These are phyloP conservation scores for Siphamia tubifer DNA, from an alignment of 2,113 vertebrate genomes.

Conservation along the genomic window DNA sequence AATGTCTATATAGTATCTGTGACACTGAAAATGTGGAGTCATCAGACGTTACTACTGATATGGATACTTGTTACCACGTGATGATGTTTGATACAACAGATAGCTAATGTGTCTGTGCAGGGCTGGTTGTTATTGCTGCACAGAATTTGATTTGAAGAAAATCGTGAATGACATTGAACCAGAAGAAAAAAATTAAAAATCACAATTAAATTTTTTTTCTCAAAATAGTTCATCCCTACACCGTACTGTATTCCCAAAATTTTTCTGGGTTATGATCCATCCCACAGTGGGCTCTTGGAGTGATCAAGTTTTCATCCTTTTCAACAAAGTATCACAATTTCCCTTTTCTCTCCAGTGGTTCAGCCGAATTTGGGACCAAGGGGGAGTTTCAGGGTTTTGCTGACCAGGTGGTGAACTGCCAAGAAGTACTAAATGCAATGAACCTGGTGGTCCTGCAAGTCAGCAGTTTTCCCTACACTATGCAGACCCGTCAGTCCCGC, in stretches of 20 bases:
- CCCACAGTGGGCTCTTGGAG: background rate
- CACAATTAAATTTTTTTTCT: too few relatives aligned
- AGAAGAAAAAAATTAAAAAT: too few relatives aligned
- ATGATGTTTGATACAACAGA: too few relatives aligned
- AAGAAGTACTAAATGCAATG: conserved; percentile 92
- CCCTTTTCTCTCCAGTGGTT: conserved; percentile 58
- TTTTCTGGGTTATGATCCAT: too few relatives aligned
- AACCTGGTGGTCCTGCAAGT: conserved; percentile 98
- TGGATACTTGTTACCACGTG: too few relatives aligned
- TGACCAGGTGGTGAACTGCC: conserved; percentile 95
- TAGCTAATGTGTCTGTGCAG: background rate
- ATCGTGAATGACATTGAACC: too few relatives aligned
- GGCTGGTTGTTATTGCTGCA: background rate
- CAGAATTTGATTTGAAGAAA: too few relatives aligned
- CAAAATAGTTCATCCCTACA: too few relatives aligned
- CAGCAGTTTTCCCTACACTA: conserved; percentile 94
- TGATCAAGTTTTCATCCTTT: background rate
- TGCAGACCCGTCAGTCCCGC: conserved; percentile 94
- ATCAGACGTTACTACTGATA: too few relatives aligned
- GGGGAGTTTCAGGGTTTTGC: conserved; percentile 94
- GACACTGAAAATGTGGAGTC: conserved; percentile 2
- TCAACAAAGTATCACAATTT: background rate
- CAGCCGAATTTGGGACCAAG: conserved; percentile 91
- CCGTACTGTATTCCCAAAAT: too few relatives aligned
- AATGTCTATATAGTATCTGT: background rate